Evolutionary conservation across 2,113 vertebrate species (phyloP).

Genomic region (Proteles cristata): DNA sequence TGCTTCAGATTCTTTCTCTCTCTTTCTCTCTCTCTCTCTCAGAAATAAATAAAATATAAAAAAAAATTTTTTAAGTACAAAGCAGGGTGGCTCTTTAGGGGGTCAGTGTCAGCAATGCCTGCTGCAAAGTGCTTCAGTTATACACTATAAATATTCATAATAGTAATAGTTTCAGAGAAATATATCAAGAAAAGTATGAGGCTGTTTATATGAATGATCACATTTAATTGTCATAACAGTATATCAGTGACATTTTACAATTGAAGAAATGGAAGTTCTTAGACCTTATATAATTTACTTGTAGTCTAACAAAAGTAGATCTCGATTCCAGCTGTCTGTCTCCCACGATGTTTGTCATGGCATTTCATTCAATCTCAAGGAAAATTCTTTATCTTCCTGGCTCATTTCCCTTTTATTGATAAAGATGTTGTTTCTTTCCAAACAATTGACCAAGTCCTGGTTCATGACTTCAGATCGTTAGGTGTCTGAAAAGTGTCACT

Average conservation of each 20-base stretch:
- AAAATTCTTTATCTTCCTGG: conserved; percentile 50
- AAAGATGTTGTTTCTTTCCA: conserved; percentile 54
- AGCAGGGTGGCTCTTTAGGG: background rate
- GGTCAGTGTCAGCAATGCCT: background rate
- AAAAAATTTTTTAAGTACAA: background rate
- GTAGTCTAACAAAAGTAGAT: background rate
- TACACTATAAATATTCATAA: background rate
- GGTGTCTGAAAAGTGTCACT: background rate
- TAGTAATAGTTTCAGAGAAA: background rate
- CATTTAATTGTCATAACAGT: background rate
- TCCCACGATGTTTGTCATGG: conserved; percentile 1
- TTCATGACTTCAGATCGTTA: conserved; percentile 33
- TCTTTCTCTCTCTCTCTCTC: too few species aligned
- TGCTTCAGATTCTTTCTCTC: too few species aligned
- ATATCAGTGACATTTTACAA: background rate
- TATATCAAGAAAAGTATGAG: background rate
- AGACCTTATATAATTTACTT: background rate
- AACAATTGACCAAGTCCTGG: background rate
- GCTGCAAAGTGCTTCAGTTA: background rate
- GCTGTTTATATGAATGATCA: background rate
- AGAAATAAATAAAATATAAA: too few species aligned
- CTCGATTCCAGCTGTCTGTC: background rate
- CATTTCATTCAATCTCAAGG: conserved; percentile 19
- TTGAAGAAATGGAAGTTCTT: conserved; percentile 11
- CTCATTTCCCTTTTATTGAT: conserved; percentile 53